Percentiles rank a stretch among this genome's conserved stretches.
These are phyloP conservation scores for Rhinogobius similis DNA, from an alignment of 2,113 vertebrate species.

Conservation along the genomic window DNA sequence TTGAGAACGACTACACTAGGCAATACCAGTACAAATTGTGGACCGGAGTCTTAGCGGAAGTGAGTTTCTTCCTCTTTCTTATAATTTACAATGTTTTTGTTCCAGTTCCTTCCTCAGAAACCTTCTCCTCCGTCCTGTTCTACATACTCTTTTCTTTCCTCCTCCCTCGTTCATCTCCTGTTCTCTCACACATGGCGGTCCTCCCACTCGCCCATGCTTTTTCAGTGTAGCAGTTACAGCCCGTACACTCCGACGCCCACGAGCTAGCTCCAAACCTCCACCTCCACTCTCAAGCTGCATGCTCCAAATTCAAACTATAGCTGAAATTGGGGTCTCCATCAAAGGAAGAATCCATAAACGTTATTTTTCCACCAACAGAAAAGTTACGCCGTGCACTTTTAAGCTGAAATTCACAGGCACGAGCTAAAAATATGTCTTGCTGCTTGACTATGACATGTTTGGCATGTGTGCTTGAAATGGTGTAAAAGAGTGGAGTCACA, in stretches of 20 bases:
- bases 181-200: conserved; percentile 59
- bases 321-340: conserved; percentile 31
- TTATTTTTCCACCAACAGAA: too few relatives aligned
- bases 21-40: too few relatives aligned
- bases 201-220: conserved; percentile 63
- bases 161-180: conserved; percentile 18
- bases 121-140: not conserved
- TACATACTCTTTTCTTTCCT: not conserved
- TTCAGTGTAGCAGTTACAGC: conserved; percentile 66
- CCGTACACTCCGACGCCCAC: conserved; percentile 63
- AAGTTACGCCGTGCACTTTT: too few relatives aligned
- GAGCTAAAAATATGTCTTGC: conserved; percentile 33
- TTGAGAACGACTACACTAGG: too few relatives aligned
- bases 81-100: too few relatives aligned
- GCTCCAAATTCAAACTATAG: conserved; percentile 20
- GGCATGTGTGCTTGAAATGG: not conserved
- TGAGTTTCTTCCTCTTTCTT: not conserved
- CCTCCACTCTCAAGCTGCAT: conserved; percentile 33
- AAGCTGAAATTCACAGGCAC: not conserved
- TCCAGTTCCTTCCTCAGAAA: not conserved
- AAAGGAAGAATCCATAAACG: too few relatives aligned
- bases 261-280: conserved; percentile 22
- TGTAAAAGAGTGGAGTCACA: not conserved
- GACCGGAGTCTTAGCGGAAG: too few relatives aligned
- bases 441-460: not conserved